A percentile compares a stretch with the other conserved stretches of the same genome.
Conservation (phyloP, 2,113 vertebrate genomes). For the Uria aalge region DNA sequence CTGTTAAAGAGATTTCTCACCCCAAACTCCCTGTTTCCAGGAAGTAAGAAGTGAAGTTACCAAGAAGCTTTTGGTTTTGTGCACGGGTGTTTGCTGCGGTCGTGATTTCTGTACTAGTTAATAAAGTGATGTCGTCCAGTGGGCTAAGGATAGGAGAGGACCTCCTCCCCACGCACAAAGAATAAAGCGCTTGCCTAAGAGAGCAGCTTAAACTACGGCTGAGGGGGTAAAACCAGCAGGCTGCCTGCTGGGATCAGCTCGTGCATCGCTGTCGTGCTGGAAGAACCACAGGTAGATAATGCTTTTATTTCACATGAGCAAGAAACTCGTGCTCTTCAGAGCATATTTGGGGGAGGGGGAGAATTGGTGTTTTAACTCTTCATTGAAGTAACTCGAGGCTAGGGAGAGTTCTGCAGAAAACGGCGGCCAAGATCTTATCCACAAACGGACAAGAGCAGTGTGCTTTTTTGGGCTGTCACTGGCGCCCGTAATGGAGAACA, state of each 20-base stretch:
- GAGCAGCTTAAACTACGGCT: background rate
- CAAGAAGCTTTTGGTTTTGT: background rate
- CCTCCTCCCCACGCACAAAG: background rate
- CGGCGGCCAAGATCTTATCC: fast-evolving
- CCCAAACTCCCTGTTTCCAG: background rate
- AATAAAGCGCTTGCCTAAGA: background rate
- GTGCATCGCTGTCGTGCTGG: fast-evolving
- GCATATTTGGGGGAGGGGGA: background rate
- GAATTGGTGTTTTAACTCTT: background rate
- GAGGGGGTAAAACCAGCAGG: background rate
- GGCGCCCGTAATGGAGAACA: background rate
- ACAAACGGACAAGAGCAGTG: fast-evolving
- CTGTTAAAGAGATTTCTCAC: background rate
- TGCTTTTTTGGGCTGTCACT: background rate
- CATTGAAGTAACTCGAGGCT: background rate
- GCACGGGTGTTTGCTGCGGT: background rate
- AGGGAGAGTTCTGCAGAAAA: background rate
- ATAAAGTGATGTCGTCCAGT: background rate
- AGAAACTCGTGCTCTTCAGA: background rate
- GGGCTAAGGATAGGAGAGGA: background rate
- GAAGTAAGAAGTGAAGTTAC: background rate
- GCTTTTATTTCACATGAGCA: background rate
- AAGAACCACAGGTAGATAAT: background rate
- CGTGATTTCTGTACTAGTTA: background rate
- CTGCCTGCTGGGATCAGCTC: background rate